phyloP scores from a whole-genome alignment of 1,140 invertebrate genomes.

The Drosophila jambulina region DNA sequence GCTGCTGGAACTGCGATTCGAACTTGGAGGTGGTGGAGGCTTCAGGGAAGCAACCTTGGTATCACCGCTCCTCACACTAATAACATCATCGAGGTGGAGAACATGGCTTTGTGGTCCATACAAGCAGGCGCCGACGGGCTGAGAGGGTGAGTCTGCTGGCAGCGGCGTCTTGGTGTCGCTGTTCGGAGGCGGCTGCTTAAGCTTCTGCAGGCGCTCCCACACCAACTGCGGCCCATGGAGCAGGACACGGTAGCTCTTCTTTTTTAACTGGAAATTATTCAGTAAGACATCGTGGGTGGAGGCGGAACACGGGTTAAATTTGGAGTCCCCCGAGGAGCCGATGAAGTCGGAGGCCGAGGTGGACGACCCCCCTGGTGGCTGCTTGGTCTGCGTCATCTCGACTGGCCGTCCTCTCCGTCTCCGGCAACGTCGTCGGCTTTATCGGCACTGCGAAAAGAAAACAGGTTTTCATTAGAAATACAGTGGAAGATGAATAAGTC shows the following conservation, averaged over 20 bases:
- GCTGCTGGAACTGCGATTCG: slow-evolving; percentile 13
- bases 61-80: slow-evolving; percentile 64
- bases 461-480: slow-evolving; percentile 70
- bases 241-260: slow-evolving; percentile 88
- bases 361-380: slow-evolving; percentile 47
- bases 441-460: slow-evolving; percentile 54
- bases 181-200: slow-evolving; percentile 73
- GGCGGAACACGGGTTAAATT: slow-evolving; percentile 15
- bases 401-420: slow-evolving; percentile 52
- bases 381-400: slow-evolving; percentile 58
- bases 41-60: slow-evolving; percentile 63
- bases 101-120: slow-evolving; percentile 70
- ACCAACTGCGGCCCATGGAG: slow-evolving; percentile 88
- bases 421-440: slow-evolving; percentile 60
- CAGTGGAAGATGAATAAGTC: slow-evolving; percentile 7
- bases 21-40: slow-evolving; percentile 25
- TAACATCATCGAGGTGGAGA: slow-evolving; percentile 73
- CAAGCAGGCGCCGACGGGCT: slow-evolving; percentile 48
- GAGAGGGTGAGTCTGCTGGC: slow-evolving; percentile 16
- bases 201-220: slow-evolving; percentile 86
- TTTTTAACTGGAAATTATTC: slow-evolving; percentile 88
- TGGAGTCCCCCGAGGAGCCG: slow-evolving; percentile 13
- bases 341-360: slow-evolving; percentile 19
- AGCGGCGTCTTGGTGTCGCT: slow-evolving; percentile 82
- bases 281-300: slow-evolving; percentile 85